phyloP scores from a whole-genome alignment of 2,797 vertebrate species.

The Lagodon rhomboides region DNA sequence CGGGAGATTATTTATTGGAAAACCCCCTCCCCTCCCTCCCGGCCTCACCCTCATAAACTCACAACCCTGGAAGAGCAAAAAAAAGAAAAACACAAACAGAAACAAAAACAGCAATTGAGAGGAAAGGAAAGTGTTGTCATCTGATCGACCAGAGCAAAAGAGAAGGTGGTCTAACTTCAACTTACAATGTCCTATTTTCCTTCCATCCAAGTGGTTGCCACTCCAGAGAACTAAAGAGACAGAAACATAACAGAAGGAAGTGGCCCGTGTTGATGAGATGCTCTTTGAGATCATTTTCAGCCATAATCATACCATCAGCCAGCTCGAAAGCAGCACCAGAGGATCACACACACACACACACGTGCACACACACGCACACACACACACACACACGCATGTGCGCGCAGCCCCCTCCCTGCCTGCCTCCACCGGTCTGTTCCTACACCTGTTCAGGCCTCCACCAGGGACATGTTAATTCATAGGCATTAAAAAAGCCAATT shows the following conservation, averaged over 20 bases:
- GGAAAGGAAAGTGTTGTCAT: constrained; percentile 54
- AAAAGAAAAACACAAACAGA: neutral
- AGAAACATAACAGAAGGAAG: constrained; percentile 86
- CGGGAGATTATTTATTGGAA: constrained; percentile 66
- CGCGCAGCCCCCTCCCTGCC: constrained; percentile 72
- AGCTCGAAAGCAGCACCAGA: constrained; percentile 55
- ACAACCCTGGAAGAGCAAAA: constrained; percentile 52
- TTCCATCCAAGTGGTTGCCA: constrained; percentile 88
- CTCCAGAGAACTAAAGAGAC: constrained; percentile 88
- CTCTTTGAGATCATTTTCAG: constrained; percentile 83
- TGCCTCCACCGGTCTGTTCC: constrained; percentile 81
- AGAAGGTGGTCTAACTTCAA: constrained; percentile 83
- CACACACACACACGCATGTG: constrained; percentile 32
- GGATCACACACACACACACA: constrained; percentile 25
- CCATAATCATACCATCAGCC: constrained; percentile 71
- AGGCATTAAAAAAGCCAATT: constrained; percentile 89
- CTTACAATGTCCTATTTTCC: constrained; percentile 90
- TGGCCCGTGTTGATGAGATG: constrained; percentile 84
- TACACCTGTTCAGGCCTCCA: constrained; percentile 85
- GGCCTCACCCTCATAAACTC: constrained; percentile 25
- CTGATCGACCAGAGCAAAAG: constrained; percentile 80
- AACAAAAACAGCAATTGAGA: constrained; percentile 47
- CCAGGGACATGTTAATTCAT: constrained; percentile 89
- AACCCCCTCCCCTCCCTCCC: constrained; percentile 6
- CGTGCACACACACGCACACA: constrained; percentile 14